phyloP scores from a whole-genome alignment of 2,113 vertebrate genomes.

The Burhinus oedicnemus region DNA sequence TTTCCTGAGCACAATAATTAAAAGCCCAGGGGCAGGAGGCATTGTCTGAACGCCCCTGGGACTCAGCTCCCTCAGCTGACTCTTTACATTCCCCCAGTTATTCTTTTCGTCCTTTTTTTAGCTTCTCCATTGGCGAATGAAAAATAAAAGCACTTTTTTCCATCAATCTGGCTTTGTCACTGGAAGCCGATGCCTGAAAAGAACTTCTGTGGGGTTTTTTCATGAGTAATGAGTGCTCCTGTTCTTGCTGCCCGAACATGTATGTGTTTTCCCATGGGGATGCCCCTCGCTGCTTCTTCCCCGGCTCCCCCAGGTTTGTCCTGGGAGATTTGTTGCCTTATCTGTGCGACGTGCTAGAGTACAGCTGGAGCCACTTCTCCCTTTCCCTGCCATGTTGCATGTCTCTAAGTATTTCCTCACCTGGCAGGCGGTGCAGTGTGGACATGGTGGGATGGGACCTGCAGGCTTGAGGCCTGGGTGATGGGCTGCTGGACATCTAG shows the following conservation, averaged over 20 bases:
- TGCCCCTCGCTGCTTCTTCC: neutral
- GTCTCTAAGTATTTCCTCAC: neutral
- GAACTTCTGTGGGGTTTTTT: constrained; percentile 57
- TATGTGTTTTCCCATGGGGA: constrained; percentile 64
- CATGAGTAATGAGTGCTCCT: constrained; percentile 57
- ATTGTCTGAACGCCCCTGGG: constrained; percentile 42
- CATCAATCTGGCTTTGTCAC: constrained; percentile 61
- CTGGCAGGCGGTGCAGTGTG: neutral
- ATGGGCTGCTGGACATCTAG: neutral
- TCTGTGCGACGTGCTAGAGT: neutral
- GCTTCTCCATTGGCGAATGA: constrained; percentile 42
- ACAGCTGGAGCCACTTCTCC: neutral
- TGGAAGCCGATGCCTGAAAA: constrained; percentile 68
- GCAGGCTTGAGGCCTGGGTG: neutral
- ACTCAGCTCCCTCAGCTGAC: constrained; percentile 57
- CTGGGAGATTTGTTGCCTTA: neutral
- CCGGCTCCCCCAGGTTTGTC: neutral
- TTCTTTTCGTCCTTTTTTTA: constrained; percentile 24
- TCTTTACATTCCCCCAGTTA: constrained; percentile 47
- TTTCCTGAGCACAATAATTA: constrained; percentile 59
- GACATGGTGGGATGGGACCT: neutral
- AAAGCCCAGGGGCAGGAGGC: constrained; percentile 48
- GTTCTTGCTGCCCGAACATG: constrained; percentile 32
- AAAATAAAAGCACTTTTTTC: constrained; percentile 64
- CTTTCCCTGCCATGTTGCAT: neutral